Evolutionary conservation across 2,113 vertebrate genomes (phyloP).

Genomic region (Menidia beryllina): DNA sequence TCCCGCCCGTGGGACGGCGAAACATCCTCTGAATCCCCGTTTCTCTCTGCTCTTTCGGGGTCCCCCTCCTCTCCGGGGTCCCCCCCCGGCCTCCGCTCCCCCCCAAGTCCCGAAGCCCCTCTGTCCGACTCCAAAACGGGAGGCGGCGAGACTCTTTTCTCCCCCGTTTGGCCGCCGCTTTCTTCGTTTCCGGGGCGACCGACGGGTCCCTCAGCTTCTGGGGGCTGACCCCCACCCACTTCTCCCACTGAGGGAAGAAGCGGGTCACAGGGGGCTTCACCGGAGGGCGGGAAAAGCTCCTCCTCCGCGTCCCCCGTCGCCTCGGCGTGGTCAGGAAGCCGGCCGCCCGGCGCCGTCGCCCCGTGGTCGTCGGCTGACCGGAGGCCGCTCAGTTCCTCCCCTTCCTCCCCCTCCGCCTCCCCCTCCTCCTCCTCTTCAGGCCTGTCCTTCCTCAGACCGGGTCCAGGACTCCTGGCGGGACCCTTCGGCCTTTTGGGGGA

Average conservation of each 20-base stretch:
- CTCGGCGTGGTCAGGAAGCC: too few relatives aligned
- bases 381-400: slow-evolving; percentile 30
- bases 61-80: background rate
- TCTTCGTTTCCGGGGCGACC: background rate
- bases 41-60: background rate
- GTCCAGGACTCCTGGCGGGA: background rate
- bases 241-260: too few relatives aligned
- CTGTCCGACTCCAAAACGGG: background rate
- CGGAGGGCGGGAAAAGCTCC: too few relatives aligned
- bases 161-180: background rate
- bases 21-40: background rate
- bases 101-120: background rate
- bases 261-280: too few relatives aligned
- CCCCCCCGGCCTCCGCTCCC: background rate
- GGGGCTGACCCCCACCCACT: slow-evolving; percentile 12
- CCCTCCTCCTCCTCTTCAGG: slow-evolving; percentile 29
- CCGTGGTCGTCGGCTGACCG: slow-evolving; percentile 24
- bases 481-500: slow-evolving; percentile 36
- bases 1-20: background rate
- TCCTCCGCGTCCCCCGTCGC: too few relatives aligned
- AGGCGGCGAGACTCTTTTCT: background rate
- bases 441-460: slow-evolving; percentile 35
- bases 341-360: background rate
- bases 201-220: background rate
- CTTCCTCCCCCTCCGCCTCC: slow-evolving; percentile 32